A percentile compares a stretch with the other conserved stretches of the same genome.
phyloP scores from a whole-genome alignment of 1,140 invertebrate genomes.

The Plodia interpunctella region DNA sequence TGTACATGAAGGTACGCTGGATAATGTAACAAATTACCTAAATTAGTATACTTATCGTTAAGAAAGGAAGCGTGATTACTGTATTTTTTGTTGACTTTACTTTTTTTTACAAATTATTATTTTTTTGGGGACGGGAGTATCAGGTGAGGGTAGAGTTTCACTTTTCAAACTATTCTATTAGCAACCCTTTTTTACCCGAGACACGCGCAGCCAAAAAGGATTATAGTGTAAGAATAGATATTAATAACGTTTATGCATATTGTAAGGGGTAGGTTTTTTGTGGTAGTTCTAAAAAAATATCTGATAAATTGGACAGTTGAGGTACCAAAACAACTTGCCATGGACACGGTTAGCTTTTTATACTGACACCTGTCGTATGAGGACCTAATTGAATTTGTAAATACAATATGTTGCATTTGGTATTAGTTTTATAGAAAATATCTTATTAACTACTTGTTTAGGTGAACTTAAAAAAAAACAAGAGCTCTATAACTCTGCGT shows the following conservation, averaged over 20 bases:
- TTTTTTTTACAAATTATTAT: not conserved
- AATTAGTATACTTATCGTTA: no score
- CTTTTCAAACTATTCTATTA: constrained; percentile 40
- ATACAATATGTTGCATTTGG: constrained; percentile 33
- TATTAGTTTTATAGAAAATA: constrained; percentile 9
- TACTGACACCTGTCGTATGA: constrained; percentile 44
- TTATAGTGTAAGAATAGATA: constrained; percentile 27
- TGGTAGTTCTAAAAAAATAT: constrained; percentile 44
- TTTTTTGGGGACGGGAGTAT: not conserved
- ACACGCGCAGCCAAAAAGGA: constrained; percentile 27
- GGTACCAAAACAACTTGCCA: constrained; percentile 40
- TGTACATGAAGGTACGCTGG: no score
- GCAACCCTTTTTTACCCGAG: constrained; percentile 32
- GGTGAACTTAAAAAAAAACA: no score
- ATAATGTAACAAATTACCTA: constrained; percentile 27
- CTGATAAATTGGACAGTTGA: constrained; percentile 62
- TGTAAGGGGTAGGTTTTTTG: constrained; percentile 33
- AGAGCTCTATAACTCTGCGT: not conserved
- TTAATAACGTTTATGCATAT: constrained; percentile 40
- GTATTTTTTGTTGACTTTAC: not conserved
- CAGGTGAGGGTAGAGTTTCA: constrained; percentile 42
- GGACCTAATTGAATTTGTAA: constrained; percentile 50
- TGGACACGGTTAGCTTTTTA: constrained; percentile 52
- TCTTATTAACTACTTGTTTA: no score
- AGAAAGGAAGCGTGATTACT: not conserved